Percentiles rank a stretch among this genome's conserved stretches.
Conservation (phyloP, 2,888 invertebrate species). For the Lymantria dispar region DNA sequence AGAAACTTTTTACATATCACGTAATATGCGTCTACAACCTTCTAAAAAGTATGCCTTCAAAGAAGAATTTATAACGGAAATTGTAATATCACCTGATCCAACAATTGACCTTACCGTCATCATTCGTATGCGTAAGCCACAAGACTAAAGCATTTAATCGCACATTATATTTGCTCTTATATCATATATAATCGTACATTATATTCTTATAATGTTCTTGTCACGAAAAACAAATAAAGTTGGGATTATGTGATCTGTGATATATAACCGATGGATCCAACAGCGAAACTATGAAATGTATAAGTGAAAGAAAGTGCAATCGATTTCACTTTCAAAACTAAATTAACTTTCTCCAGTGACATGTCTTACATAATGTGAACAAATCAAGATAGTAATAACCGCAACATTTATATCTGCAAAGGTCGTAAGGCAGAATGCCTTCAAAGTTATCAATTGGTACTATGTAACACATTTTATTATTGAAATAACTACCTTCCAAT, state of each 20-base stretch:
- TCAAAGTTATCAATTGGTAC: constrained; percentile 29
- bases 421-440: constrained; percentile 52
- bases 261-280: constrained; percentile 45
- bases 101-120: too few relatives aligned
- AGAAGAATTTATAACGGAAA: too few relatives aligned
- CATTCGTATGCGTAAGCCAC: too few relatives aligned
- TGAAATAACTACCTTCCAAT: neutral
- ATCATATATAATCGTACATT: neutral
- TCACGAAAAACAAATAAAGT: neutral
- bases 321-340: constrained; percentile 83
- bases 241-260: constrained; percentile 32
- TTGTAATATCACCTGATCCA: too few relatives aligned
- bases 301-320: constrained; percentile 81
- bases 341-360: constrained; percentile 82
- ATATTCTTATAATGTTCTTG: too few relatives aligned
- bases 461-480: neutral
- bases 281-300: constrained; percentile 68
- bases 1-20: too few relatives aligned
- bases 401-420: constrained; percentile 70
- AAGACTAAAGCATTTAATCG: too few relatives aligned
- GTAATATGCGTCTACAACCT: too few relatives aligned
- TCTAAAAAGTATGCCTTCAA: too few relatives aligned
- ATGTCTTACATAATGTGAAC: constrained; percentile 76
- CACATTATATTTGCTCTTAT: neutral
- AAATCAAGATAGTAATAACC: constrained; percentile 74